A percentile compares a stretch with the other conserved stretches of the same genome.
Evolutionary conservation across 2,113 vertebrate species (phyloP).

Genomic region (Stictonetta naevosa): DNA sequence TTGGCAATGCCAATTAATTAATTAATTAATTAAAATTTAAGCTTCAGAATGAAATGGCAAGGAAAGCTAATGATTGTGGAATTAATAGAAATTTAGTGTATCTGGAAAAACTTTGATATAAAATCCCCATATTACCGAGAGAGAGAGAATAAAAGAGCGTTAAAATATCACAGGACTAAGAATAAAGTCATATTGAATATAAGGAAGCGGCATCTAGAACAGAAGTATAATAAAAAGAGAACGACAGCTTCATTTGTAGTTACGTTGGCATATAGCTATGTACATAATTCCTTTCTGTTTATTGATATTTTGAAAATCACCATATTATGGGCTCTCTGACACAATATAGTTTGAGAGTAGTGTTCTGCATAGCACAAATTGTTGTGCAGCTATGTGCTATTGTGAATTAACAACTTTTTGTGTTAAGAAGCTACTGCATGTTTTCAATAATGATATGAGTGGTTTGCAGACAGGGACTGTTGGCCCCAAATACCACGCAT

Average conservation of each 20-base stretch:
- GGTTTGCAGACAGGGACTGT: not conserved
- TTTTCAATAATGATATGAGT: not conserved
- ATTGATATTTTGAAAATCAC: not conserved
- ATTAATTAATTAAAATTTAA: not conserved
- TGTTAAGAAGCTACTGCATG: not conserved
- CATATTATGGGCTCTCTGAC: rapidly evolving
- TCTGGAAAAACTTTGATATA: not conserved
- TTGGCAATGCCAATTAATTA: not conserved
- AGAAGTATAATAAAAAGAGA: not conserved
- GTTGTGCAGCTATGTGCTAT: rapidly evolving
- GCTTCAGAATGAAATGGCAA: not conserved
- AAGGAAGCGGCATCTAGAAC: not conserved
- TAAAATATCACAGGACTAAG: not conserved
- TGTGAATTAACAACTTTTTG: not conserved
- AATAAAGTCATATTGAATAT: not conserved
- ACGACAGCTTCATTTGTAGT: not conserved
- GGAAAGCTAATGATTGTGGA: not conserved
- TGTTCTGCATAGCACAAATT: not conserved
- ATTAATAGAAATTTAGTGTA: not conserved
- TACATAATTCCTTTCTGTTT: not conserved
- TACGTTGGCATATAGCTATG: not conserved
- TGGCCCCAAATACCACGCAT: not conserved
- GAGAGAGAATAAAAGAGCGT: not conserved
- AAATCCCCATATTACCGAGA: not conserved
- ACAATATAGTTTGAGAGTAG: not conserved